These are phyloP conservation scores for Okamejei kenojei DNA, from an alignment of 2,797 vertebrate genomes.

Conservation along the genomic window DNA sequence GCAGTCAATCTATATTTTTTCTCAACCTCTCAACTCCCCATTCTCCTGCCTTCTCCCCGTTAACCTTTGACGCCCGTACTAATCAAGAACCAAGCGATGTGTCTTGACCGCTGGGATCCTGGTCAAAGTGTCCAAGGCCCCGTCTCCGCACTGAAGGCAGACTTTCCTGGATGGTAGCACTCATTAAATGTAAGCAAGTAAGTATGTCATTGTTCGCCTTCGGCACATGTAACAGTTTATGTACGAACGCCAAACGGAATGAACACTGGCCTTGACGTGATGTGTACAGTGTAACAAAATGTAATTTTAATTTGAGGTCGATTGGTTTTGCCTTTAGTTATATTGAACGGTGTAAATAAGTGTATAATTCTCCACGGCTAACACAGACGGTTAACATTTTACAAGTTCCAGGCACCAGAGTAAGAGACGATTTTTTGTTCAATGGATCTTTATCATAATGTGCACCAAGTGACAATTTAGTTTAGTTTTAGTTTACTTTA, in stretches of 20 bases:
- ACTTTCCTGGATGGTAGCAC: background rate
- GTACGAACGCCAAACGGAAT: slow-evolving; percentile 8
- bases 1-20: no score
- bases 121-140: background rate
- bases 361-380: slow-evolving; percentile 22
- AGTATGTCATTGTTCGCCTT: no score
- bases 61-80: no score
- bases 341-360: slow-evolving; percentile 24
- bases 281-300: slow-evolving; percentile 24
- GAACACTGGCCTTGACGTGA: background rate
- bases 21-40: no score
- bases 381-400: background rate
- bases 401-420: background rate
- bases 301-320: slow-evolving; percentile 22
- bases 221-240: background rate
- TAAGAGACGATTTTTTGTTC: background rate
- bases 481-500: no score
- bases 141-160: background rate
- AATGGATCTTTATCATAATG: background rate
- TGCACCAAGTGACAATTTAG: no score
- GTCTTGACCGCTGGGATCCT: background rate
- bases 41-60: no score
- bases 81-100: background rate
- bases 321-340: slow-evolving; percentile 1
- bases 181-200: background rate